phyloP scores from a whole-genome alignment of 30 jellyfish, hydroid and myxozoan genomes.

The Aurelia aurita complex sp. Pacific region DNA sequence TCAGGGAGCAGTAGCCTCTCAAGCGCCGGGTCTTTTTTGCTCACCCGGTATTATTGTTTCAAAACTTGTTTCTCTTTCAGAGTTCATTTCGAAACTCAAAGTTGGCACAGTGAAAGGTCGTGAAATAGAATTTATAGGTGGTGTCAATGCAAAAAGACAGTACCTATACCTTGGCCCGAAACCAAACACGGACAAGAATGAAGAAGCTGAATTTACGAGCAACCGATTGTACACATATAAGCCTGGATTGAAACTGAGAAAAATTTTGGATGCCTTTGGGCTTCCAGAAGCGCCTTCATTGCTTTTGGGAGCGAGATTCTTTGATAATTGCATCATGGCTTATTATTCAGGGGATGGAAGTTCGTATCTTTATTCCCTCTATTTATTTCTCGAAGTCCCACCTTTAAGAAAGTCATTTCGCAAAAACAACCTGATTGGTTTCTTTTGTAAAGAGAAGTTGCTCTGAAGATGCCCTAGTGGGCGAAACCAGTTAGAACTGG shows the following conservation, averaged over 20 bases:
- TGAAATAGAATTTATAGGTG: background rate
- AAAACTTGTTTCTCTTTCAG: background rate
- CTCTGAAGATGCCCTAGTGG: no score
- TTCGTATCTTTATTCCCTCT: background rate
- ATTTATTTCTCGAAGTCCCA: no score
- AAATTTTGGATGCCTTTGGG: background rate
- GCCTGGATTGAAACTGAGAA: background rate
- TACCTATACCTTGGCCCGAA: background rate
- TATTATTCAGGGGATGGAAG: background rate
- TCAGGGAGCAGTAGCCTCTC: no score
- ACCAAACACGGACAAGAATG: background rate
- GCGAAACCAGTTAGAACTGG: no score
- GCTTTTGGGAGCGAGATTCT: background rate
- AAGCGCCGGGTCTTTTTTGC: no score
- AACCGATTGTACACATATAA: background rate
- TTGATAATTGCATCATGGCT: background rate
- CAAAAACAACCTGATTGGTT: no score
- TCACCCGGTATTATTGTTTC: background rate
- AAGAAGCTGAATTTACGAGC: background rate
- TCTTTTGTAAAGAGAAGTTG: no score
- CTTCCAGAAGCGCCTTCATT: background rate
- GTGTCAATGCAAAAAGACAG: background rate
- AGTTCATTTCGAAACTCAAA: background rate
- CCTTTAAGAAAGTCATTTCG: no score
- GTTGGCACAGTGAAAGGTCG: background rate